These are phyloP conservation scores for Olivierus martensii DNA, from an alignment of 1,140 invertebrate species.

Conservation along the genomic window DNA sequence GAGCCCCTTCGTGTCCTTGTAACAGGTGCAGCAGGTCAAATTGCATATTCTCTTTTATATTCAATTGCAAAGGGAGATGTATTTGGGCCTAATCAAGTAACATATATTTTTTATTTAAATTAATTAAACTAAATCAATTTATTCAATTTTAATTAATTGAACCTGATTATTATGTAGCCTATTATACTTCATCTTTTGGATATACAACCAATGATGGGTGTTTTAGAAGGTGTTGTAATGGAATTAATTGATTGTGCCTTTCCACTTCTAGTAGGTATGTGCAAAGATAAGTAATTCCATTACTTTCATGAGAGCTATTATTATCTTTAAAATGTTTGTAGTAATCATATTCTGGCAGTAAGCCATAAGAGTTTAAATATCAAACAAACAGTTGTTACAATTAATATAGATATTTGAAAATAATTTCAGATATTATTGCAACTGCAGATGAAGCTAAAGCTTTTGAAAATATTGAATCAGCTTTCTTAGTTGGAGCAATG, in stretches of 20 bases:
- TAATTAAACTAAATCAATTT: not conserved
- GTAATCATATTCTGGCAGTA: too few species aligned
- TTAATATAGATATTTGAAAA: constrained; percentile 16
- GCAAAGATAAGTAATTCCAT: too few species aligned
- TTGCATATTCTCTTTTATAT: constrained; percentile 91
- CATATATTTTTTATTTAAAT: not conserved
- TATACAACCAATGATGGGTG: constrained; percentile 87
- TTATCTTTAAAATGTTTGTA: too few species aligned
- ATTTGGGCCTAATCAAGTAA: constrained; percentile 71
- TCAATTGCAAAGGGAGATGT: constrained; percentile 92
- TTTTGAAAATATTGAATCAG: constrained; percentile 92
- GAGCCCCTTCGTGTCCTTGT: constrained; percentile 53
- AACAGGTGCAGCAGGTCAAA: constrained; percentile 96
- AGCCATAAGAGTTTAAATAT: too few species aligned
- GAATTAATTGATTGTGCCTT: constrained; percentile 92
- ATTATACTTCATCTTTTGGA: constrained; percentile 85
- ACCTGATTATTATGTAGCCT: constrained; percentile 33
- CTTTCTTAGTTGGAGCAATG: constrained; percentile 98
- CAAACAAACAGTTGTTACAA: too few species aligned
- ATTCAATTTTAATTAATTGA: not conserved
- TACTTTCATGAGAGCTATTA: too few species aligned
- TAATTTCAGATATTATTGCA: constrained; percentile 52
- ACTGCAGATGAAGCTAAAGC: constrained; percentile 75
- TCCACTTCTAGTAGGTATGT: constrained; percentile 57
- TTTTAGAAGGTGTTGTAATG: constrained; percentile 92